Evolutionary conservation across 2,113 vertebrate species (phyloP).

Genomic region (Chinchilla lanigera): DNA sequence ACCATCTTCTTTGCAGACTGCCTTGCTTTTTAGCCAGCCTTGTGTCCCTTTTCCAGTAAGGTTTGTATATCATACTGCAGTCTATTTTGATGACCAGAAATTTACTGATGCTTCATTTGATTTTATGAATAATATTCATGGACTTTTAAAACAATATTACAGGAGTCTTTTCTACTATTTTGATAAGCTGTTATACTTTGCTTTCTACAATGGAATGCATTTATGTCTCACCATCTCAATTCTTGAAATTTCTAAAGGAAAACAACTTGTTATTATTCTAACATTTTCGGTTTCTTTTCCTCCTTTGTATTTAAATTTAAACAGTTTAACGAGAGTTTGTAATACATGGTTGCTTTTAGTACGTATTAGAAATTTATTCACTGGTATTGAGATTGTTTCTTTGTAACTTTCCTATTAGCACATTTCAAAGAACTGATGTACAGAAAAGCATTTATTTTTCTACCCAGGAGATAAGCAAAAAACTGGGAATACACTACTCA

Average conservation of each 20-base stretch:
- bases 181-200: slow-evolving; percentile 9
- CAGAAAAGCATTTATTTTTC: neutral
- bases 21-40: neutral
- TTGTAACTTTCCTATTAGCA: neutral
- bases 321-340: slow-evolving; percentile 2
- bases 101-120: neutral
- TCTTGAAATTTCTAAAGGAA: slow-evolving; percentile 15
- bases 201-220: neutral
- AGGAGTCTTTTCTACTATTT: neutral
- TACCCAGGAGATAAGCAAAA: neutral
- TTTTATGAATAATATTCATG: neutral
- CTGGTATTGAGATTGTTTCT: neutral
- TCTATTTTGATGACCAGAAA: slow-evolving; percentile 6
- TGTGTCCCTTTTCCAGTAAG: neutral
- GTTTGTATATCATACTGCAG: neutral
- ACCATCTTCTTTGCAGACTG: neutral
- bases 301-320: slow-evolving; percentile 20
- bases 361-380: slow-evolving; percentile 18
- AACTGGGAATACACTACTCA: neutral
- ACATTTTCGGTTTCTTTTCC: neutral
- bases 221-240: neutral
- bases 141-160: neutral
- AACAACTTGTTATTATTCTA: neutral
- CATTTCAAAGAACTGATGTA: neutral
- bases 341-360: slow-evolving; percentile 23